Base-by-base conservation (phyloP, 2,888 invertebrate species). In the Drosophila planitibia region DNA sequence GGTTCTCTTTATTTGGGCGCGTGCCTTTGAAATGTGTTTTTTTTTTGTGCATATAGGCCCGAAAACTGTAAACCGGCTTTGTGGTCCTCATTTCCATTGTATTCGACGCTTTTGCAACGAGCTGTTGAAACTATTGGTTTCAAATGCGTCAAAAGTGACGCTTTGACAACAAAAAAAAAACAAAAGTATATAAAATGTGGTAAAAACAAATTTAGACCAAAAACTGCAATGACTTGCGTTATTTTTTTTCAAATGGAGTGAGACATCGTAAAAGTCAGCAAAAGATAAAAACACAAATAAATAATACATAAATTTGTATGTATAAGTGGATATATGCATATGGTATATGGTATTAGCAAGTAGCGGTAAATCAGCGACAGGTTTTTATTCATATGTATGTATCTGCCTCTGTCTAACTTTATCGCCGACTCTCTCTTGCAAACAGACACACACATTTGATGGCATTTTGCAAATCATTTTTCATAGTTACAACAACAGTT, bases 381-480 rank as follows among this genome's bases (percentile, higher is more conserved):
- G 87, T 85, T 89, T 76, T 80, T 35, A 30, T 30, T 37, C 7
- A 25, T 25, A 12, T 35, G 19, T 10, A 32, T 55, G 22, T 12
- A 33, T 70, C 64, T 65, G 54, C 30, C 69, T 51, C 44, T 47
- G 12, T n/a, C 72, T 32, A 52, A 44, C 37, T 52, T 41, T 52
- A 54, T 55, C 54, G 60, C 39, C 65, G 32, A 19, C 60, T 44
- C 51, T 28, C 37, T 55, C 30, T 57, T 53, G 30, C 55, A 47
- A 44, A 51, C 51, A 62, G 62, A 53, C 44, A 53, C 37, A 57
- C 54, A 32, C 49, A 68, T 54, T 68, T 70, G 60, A 59, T 73
- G 77, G 70, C 72, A 74, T 77, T 90, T 82, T 82, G 88, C 88
- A 89, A 91, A 91, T 89, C 85, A 89, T 85, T 87, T 87, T 89